Percentiles rank a stretch among this genome's conserved stretches.
phyloP scores from a whole-genome alignment of 1,140 invertebrate species.

The Drosophila hydei region DNA sequence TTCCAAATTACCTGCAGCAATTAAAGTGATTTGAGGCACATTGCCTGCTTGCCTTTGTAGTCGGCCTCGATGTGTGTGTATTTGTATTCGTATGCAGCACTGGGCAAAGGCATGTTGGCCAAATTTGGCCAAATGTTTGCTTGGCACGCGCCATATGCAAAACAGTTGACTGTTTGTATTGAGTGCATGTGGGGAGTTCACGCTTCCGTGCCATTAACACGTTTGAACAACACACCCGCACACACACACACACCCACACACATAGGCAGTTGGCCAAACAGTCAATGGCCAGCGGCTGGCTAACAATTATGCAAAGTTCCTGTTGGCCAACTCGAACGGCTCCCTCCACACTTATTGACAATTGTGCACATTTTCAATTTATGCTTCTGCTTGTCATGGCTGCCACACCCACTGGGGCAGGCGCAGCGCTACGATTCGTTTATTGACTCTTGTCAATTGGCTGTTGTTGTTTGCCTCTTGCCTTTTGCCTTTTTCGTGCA shows the following conservation, averaged over 20 bases:
- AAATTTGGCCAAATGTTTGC: slow-evolving; percentile 71
- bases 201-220: slow-evolving; percentile 78
- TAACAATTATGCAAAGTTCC: slow-evolving; percentile 79
- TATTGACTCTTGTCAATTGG: slow-evolving; percentile 53
- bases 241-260: slow-evolving; percentile 17
- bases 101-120: slow-evolving; percentile 39
- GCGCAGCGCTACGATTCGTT: slow-evolving; percentile 23
- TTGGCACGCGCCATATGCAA: slow-evolving; percentile 76
- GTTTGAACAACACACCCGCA: slow-evolving; percentile 44
- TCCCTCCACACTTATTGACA: slow-evolving; percentile 20
- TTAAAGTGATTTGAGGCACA: slow-evolving; percentile 60
- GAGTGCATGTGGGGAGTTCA: slow-evolving; percentile 37
- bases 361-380: slow-evolving; percentile 69
- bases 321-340: slow-evolving; percentile 28
- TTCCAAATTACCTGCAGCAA: slow-evolving; percentile 39
- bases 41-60: slow-evolving; percentile 10
- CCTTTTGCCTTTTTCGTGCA: slow-evolving; percentile 39
- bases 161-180: slow-evolving; percentile 40
- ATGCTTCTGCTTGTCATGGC: slow-evolving; percentile 60
- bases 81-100: slow-evolving; percentile 66
- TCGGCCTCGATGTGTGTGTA: slow-evolving; percentile 64
- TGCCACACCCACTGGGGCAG: slow-evolving; percentile 52
- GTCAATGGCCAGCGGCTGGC: slow-evolving; percentile 34
- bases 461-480: slow-evolving; percentile 20
- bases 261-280: slow-evolving; percentile 15